Conservation (phyloP, 2,113 vertebrate species). For the Ploceus nigricollis region DNA sequence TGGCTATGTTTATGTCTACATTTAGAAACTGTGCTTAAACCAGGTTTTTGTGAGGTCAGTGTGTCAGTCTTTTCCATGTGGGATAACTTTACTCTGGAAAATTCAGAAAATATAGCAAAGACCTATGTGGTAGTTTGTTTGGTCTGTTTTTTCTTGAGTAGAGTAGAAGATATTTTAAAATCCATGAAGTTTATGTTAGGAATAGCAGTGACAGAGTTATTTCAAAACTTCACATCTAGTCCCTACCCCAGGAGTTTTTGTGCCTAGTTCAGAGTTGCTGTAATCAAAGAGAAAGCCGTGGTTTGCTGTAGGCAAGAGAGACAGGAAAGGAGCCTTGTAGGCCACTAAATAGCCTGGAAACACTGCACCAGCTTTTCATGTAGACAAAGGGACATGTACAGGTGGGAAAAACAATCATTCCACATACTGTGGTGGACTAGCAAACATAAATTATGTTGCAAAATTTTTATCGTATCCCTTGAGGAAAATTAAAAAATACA, state of each 20-base stretch:
- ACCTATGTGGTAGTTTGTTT: accelerated
- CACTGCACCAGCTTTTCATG: background rate
- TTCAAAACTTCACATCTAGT: background rate
- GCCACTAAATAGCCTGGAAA: background rate
- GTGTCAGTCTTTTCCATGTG: background rate
- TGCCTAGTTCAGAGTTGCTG: background rate
- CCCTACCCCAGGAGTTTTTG: background rate
- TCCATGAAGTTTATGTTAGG: background rate
- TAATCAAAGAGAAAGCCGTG: background rate
- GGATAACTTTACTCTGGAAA: background rate
- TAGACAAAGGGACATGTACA: accelerated
- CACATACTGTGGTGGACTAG: too few species aligned
- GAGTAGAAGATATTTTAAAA: background rate
- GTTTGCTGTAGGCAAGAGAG: background rate
- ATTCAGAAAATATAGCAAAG: background rate
- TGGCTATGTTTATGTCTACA: background rate
- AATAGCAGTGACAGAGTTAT: background rate
- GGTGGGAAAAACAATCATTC: background rate
- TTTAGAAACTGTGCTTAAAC: background rate
- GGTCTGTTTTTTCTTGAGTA: background rate
- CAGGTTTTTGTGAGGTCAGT: background rate
- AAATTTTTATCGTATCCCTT: background rate
- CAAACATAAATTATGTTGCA: background rate
- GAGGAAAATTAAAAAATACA: background rate
- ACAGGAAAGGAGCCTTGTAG: background rate